Percentiles rank a stretch among this genome's conserved stretches.
phyloP scores from a whole-genome alignment of 2,113 vertebrate species.

The Kobus ellipsiprymnus region DNA sequence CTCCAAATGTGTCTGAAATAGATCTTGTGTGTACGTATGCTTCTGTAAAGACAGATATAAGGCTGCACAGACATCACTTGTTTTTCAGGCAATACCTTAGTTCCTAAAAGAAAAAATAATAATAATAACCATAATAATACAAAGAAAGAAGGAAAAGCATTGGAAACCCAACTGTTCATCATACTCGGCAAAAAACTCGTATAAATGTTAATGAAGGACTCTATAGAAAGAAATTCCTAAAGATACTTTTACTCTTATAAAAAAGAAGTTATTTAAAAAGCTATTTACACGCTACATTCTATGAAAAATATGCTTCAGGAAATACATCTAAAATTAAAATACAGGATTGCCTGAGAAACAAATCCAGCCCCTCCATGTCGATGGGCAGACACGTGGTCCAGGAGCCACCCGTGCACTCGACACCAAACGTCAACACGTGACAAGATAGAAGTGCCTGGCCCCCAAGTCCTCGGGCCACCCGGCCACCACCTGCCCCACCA shows the following conservation, averaged over 20 bases:
- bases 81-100: constrained; percentile 93
- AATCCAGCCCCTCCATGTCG: constrained; percentile 69
- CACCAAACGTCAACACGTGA: constrained; percentile 56
- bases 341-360: constrained; percentile 91
- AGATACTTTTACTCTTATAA: constrained; percentile 88
- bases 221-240: constrained; percentile 83
- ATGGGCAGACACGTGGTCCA: constrained; percentile 62
- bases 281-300: constrained; percentile 99
- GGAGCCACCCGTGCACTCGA: constrained; percentile 48
- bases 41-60: constrained; percentile 80
- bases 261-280: constrained; percentile 96
- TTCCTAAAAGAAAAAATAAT: constrained; percentile 70
- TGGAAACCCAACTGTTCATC: constrained; percentile 80
- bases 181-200: constrained; percentile 85
- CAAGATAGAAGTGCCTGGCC: constrained; percentile 62
- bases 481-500: background rate
- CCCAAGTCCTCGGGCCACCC: background rate
- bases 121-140: constrained; percentile 52
- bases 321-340: constrained; percentile 81
- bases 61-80: constrained; percentile 87
- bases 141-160: constrained; percentile 60
- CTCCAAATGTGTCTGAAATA: constrained; percentile 82
- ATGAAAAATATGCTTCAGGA: constrained; percentile 86
- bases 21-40: constrained; percentile 79
- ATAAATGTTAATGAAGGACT: constrained; percentile 89